Evolutionary conservation across 2,797 vertebrate species (phyloP).

Genomic region (Acrocephalus scirpaceus): DNA sequence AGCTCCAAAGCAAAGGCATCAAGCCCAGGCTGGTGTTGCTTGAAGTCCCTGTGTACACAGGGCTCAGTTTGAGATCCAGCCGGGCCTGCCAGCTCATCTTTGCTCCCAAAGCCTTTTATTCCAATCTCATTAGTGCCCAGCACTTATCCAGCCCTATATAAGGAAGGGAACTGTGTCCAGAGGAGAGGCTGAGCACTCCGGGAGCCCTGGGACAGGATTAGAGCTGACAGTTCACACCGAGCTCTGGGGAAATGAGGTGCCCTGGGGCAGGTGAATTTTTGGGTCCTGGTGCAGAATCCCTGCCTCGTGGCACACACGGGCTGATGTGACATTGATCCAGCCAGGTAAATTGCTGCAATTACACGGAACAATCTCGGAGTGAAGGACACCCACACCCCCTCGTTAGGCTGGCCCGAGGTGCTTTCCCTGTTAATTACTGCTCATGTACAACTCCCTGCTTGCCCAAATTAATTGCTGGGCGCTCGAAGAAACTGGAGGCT

Average conservation of each 20-base stretch:
- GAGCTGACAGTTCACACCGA: background rate
- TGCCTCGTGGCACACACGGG: no score
- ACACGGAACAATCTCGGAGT: background rate
- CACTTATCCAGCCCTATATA: slow-evolving; percentile 52
- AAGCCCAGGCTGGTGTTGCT: fast-evolving
- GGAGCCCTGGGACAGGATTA: slow-evolving; percentile 33
- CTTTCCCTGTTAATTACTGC: slow-evolving; percentile 36
- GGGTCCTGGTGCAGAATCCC: no score
- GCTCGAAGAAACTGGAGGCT: slow-evolving; percentile 30
- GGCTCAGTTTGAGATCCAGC: background rate
- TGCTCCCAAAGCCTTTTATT: slow-evolving; percentile 37
- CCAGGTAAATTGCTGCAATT: slow-evolving; percentile 34
- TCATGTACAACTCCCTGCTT: slow-evolving; percentile 5
- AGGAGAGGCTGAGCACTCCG: slow-evolving; percentile 7
- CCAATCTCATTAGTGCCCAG: slow-evolving; percentile 45
- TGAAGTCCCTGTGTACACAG: background rate
- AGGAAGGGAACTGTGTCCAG: slow-evolving; percentile 15
- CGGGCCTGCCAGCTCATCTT: slow-evolving; percentile 19
- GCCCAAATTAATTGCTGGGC: slow-evolving; percentile 53
- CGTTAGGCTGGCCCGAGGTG: slow-evolving; percentile 40
- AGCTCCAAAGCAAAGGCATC: background rate
- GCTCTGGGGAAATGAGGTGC: background rate
- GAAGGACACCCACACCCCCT: slow-evolving; percentile 49
- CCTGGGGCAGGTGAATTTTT: background rate
- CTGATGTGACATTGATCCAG: background rate